phyloP scores from a whole-genome alignment of 2,113 vertebrate genomes.

The Pithys albifrons region DNA sequence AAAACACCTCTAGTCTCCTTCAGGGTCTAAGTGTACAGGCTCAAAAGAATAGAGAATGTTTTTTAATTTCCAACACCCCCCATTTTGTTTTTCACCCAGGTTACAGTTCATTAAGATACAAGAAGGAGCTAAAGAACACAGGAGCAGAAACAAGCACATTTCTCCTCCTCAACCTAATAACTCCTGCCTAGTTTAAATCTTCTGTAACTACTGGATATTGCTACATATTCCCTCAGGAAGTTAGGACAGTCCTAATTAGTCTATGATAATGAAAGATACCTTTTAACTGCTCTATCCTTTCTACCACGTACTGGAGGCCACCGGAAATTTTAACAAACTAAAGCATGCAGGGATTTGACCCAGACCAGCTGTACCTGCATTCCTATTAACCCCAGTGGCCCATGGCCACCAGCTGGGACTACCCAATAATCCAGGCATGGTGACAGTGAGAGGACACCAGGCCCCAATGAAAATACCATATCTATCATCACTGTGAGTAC shows the following conservation, averaged over 20 bases:
- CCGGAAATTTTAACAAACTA: neutral
- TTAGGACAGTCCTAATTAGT: constrained; percentile 25
- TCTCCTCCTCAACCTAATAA: neutral
- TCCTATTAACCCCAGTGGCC: neutral
- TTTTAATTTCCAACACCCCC: neutral
- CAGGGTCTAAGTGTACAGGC: neutral
- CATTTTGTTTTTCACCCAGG: neutral
- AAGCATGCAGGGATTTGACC: neutral
- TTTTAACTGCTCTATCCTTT: neutral
- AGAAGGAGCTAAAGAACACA: neutral
- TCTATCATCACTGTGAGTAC: neutral
- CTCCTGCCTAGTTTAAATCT: neutral
- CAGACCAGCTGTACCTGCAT: neutral
- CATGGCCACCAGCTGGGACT: neutral
- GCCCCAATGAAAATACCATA: neutral
- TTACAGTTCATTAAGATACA: neutral
- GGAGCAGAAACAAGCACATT: neutral
- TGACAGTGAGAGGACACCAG: neutral
- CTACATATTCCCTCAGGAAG: constrained; percentile 13
- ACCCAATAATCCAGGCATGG: neutral
- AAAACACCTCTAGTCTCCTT: neutral
- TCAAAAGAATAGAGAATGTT: neutral
- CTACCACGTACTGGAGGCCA: neutral
- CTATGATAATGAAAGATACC: neutral
- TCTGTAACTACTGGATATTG: neutral